These are phyloP conservation scores for Philonicus albiceps DNA, from an alignment of 2,888 invertebrate species.

Conservation along the genomic window DNA sequence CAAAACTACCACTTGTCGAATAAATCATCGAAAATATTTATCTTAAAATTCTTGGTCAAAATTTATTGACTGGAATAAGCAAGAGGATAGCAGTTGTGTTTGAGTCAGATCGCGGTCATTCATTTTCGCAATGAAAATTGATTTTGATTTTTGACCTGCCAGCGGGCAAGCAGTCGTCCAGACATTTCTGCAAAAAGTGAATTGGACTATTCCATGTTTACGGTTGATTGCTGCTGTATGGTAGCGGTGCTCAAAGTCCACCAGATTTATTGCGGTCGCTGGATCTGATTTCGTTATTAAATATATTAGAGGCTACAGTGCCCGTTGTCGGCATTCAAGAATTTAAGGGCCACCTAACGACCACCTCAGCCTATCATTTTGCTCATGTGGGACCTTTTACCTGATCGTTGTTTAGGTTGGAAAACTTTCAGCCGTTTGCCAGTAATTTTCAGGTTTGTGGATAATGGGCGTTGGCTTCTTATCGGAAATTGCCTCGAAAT, in stretches of 20 bases:
- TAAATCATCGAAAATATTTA: not conserved
- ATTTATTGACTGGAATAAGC: not conserved
- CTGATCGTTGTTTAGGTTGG: not conserved
- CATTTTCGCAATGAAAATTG: slow-evolving; percentile 10
- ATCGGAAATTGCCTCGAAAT: not conserved
- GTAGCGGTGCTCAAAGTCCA: not conserved
- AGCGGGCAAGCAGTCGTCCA: not conserved
- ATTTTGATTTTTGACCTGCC: slow-evolving; percentile 2
- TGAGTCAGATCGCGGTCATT: not conserved
- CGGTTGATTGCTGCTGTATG: slow-evolving; percentile 12
- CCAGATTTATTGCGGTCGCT: slow-evolving; percentile 17
- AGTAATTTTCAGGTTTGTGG: not conserved
- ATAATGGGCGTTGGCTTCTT: not conserved
- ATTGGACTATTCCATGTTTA: slow-evolving; percentile 14
- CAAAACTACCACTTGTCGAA: not conserved
- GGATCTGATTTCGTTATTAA: slow-evolving; percentile 30
- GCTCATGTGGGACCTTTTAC: not conserved
- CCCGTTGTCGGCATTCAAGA: not conserved
- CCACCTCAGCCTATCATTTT: not conserved
- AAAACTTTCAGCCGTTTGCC: not conserved
- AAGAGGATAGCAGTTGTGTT: not conserved
- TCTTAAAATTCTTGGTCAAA: not conserved
- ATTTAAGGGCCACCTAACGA: not conserved
- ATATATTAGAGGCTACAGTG: not conserved
- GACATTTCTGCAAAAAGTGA: slow-evolving; percentile 8